Conservation (phyloP, 2,888 invertebrate species). For the Anticlea derivata region DNA sequence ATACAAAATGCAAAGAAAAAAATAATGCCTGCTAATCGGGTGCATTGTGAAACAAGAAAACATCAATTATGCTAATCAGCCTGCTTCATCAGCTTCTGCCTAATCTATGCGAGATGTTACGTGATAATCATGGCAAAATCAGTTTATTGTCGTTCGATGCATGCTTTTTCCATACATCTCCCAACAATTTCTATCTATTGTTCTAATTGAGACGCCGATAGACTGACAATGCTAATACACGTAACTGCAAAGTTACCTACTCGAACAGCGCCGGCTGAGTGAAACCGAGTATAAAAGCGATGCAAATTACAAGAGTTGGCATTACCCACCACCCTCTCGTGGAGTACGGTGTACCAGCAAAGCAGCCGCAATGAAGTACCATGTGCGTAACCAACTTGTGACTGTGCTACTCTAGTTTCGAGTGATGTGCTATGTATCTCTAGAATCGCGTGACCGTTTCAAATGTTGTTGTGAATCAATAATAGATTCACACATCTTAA, state of each 20-base stretch:
- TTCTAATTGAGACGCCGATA: constrained; percentile 65
- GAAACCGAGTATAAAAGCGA: constrained; percentile 82
- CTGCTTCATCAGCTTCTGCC: constrained; percentile 6
- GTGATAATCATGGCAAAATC: constrained; percentile 50
- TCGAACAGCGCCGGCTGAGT: constrained; percentile 61
- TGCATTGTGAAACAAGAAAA: constrained; percentile 16
- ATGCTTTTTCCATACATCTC: constrained; percentile 62
- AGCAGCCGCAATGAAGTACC: constrained; percentile 69
- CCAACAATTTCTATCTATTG: constrained; percentile 79
- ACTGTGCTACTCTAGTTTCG: constrained; percentile 39
- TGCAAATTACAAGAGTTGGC: constrained; percentile 77
- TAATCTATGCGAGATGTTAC: constrained; percentile 38
- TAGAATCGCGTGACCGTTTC: constrained; percentile 32
- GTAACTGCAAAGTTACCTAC: constrained; percentile 65
- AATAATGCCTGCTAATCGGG: background rate
- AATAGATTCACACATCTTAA: constrained; percentile 10
- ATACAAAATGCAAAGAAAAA: background rate
- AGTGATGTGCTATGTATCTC: constrained; percentile 33
- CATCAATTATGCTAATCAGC: constrained; percentile 21
- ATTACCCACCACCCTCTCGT: constrained; percentile 75
- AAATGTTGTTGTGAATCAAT: constrained; percentile 41
- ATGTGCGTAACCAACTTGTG: constrained; percentile 67
- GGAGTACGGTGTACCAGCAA: constrained; percentile 58
- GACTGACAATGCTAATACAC: constrained; percentile 72
- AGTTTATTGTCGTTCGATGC: constrained; percentile 45